These are phyloP conservation scores for Ovibos moschatus DNA, from an alignment of 2,113 vertebrate species.

Conservation along the genomic window DNA sequence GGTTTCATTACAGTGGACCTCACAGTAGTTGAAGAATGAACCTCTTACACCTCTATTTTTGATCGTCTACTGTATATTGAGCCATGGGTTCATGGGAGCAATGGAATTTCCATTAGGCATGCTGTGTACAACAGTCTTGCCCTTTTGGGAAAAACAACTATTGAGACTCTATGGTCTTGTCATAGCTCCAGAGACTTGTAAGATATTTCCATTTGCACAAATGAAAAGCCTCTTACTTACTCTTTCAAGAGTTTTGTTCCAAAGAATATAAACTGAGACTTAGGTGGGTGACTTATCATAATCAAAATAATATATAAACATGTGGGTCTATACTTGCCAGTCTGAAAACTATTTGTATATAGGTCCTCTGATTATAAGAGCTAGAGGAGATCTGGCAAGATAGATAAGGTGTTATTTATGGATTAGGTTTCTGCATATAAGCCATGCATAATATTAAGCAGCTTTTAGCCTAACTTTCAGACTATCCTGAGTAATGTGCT, in stretches of 20 bases:
- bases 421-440: background rate
- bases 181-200: background rate
- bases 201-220: background rate
- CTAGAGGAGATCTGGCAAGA: background rate
- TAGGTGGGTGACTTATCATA: background rate
- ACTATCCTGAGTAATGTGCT: background rate
- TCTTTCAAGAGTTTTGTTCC: background rate
- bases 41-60: background rate
- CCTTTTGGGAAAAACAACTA: background rate
- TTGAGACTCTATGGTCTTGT: background rate
- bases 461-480: background rate
- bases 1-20: background rate
- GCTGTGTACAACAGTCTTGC: background rate
- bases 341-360: conserved; percentile 16
- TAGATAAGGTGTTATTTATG: background rate
- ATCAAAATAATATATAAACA: conserved; percentile 23
- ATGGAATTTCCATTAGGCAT: background rate
- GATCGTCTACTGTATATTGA: background rate
- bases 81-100: background rate
- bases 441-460: background rate
- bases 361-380: background rate
- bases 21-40: background rate
- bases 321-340: background rate
- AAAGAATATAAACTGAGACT: background rate
- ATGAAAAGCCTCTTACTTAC: conserved; percentile 6